These are phyloP conservation scores for Stichodactyla mertensii DNA, from an alignment of 64 coral and sea anemone genomes.

Conservation along the genomic window DNA sequence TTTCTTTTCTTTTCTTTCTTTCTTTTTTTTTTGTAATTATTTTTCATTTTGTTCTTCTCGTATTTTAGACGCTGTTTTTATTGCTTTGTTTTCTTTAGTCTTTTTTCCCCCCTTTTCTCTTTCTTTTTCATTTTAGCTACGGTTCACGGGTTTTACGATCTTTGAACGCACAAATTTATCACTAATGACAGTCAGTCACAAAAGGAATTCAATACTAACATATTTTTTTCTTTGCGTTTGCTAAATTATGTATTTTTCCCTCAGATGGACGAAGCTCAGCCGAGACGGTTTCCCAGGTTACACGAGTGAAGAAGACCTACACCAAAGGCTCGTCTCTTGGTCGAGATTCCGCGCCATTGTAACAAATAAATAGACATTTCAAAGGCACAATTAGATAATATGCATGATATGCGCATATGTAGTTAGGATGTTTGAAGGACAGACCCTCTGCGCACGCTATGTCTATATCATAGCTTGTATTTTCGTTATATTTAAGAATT, in stretches of 20 bases:
- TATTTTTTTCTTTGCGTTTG: too few species aligned
- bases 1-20: too few species aligned
- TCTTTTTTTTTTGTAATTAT: too few species aligned
- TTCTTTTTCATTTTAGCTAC: too few species aligned
- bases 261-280: conserved; percentile 18
- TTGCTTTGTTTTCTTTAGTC: too few species aligned
- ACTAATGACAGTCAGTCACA: too few species aligned
- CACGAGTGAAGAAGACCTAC: not conserved
- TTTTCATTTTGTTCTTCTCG: too few species aligned
- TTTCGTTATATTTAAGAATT: not conserved
- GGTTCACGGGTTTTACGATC: too few species aligned
- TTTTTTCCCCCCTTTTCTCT: too few species aligned
- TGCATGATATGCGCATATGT: not conserved
- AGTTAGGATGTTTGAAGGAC: not conserved
- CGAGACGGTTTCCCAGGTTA: not conserved
- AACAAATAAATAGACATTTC: not conserved
- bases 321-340: conserved; percentile 4
- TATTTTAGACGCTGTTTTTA: too few species aligned
- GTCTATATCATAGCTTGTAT: not conserved
- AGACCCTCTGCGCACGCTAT: not conserved
- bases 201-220: too few species aligned
- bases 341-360: conserved; percentile 11
- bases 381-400: not conserved
- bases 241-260: not conserved
- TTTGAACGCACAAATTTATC: too few species aligned